phyloP scores from a whole-genome alignment of 2,888 invertebrate species.

The Tortricodes alternella region DNA sequence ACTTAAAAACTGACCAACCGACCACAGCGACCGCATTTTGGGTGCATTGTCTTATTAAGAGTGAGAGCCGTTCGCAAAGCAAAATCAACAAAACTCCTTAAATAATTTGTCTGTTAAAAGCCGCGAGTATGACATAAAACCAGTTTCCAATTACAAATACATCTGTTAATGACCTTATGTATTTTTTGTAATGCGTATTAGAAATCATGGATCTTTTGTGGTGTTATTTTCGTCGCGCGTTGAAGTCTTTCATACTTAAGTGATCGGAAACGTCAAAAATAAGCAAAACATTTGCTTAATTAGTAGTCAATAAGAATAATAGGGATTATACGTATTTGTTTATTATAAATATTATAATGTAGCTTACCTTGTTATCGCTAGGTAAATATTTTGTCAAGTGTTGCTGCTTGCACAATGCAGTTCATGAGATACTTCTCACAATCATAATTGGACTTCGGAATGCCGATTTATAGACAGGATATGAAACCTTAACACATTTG shows the following conservation, averaged over 20 bases:
- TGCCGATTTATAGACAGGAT: conserved; percentile 5
- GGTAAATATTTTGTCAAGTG: conserved; percentile 14
- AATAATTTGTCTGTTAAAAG: conserved; percentile 6
- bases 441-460: conserved; percentile 16
- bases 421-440: conserved; percentile 14
- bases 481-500: too few relatives aligned
- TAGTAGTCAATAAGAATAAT: background rate
- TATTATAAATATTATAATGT: background rate
- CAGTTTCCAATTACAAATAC: conserved; percentile 17
- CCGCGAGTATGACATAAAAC: conserved; percentile 7
- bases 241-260: conserved; percentile 66
- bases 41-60: conserved; percentile 8
- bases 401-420: conserved; percentile 18
- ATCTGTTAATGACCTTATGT: conserved; percentile 28
- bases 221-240: conserved; percentile 52
- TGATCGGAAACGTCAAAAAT: conserved; percentile 12
- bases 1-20: background rate
- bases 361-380: conserved; percentile 6
- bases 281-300: background rate
- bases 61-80: conserved; percentile 3
- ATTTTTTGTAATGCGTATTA: conserved; percentile 15
- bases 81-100: conserved; percentile 2
- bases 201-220: conserved; percentile 17
- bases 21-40: background rate
- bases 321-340: background rate